Evolutionary conservation across 2,888 invertebrate species (phyloP), one percentile per base, ranked within the genome.

Genomic region (Drosophila recens): DNA sequence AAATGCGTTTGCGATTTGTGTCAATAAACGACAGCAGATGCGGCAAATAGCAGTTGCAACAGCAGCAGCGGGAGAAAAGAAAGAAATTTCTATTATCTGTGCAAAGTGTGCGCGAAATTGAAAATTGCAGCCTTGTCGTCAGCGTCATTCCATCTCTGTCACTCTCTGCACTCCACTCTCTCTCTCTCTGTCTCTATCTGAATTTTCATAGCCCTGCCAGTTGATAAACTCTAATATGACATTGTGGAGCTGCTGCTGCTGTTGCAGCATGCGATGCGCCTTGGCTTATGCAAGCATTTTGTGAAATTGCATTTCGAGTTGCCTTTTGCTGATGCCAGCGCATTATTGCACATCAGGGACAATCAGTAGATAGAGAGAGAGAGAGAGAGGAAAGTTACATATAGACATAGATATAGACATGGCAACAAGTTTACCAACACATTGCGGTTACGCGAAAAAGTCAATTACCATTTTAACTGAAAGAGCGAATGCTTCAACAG

Each of bases 31-130:
- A 81, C 73, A 76, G 75, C 68, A 78, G 78, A 51, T 74, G 74
- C 74, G 20, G 49, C 73, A 65, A 45, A 48, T 63, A 67, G 68
- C 63, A 51, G 57, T 45, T 51, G 57, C 48, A 67, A 64, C 48
- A 62, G 63, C 33, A 36, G 30, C 30, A 23, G 64, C 27, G 27
- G 27, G 27, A 27, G 27, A 27, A 27, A 66, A 72, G 81, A 88
- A 86, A 88, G 88, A 86, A 84, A 82, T 87, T 87, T 85, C 87
- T 87, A 87, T 87, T 87, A 87, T 89, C 89, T 88, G 87, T 79
- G 89, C 87, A 89, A 87, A 86, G 87, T 89, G 86, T 86, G 89
- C 89, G 87, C 86, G 87, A 89, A 87, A 87, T 87, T 87, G 86
- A 87, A 87, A 87, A 87, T 85, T 85, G 89, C 80, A 70, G 73